phyloP scores from a whole-genome alignment of 2,888 invertebrate genomes.

The Meloe dianella region DNA sequence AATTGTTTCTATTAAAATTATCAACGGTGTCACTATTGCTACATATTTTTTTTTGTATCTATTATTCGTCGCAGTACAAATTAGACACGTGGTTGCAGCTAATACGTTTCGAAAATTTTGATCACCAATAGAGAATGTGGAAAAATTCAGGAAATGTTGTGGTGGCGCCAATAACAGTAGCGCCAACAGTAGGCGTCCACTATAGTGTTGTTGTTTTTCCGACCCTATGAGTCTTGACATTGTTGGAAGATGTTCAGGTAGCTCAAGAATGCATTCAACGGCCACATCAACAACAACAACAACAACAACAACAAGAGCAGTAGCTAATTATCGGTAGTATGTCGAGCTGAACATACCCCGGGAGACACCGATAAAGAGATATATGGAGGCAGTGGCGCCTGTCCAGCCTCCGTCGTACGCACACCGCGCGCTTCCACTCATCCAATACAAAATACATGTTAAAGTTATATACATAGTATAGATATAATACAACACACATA shows the following conservation, averaged over 20 bases:
- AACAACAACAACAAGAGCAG: constrained; percentile 2
- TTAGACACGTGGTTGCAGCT: background rate
- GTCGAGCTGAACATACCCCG: constrained; percentile 29
- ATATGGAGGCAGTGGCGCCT: constrained; percentile 38
- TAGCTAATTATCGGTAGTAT: constrained; percentile 30
- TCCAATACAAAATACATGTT: constrained; percentile 6
- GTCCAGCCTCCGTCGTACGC: constrained; percentile 35
- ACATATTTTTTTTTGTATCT: background rate
- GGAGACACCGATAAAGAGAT: constrained; percentile 35
- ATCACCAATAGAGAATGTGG: background rate
- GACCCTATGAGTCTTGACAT: background rate
- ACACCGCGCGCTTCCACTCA: constrained; percentile 30
- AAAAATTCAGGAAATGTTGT: background rate
- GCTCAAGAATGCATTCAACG: constrained; percentile 4
- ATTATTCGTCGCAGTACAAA: background rate
- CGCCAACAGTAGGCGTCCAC: background rate
- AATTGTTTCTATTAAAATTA: background rate
- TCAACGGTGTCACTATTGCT: background rate
- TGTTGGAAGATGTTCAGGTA: constrained; percentile 2
- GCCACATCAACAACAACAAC: no score
- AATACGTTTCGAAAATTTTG: background rate
- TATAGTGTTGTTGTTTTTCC: no score
- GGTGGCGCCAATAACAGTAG: background rate
- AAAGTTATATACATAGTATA: background rate
- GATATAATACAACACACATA: constrained; percentile 5